A percentile compares a stretch with the other conserved stretches of the same genome.
phyloP scores from a whole-genome alignment of 2,113 vertebrate genomes.

The Varanus komodoensis region DNA sequence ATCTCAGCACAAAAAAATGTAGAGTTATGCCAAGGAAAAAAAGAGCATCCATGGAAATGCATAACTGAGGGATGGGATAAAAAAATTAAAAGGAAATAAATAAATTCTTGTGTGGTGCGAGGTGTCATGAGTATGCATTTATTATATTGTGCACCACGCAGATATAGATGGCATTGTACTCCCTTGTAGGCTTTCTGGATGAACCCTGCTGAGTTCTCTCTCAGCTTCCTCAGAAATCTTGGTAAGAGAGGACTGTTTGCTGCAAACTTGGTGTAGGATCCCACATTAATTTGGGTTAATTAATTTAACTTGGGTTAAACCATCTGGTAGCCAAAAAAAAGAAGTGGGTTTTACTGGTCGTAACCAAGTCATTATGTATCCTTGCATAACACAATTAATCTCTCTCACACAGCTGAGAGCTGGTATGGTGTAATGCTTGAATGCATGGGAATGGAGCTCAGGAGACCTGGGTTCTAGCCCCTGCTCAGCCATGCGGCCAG shows the following conservation, averaged over 20 bases:
- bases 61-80: neutral
- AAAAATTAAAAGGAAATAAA: neutral
- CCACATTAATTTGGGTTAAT: too few species aligned
- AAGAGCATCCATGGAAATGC: constrained; percentile 26
- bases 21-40: constrained; percentile 20
- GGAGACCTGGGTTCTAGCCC: too few species aligned
- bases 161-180: neutral
- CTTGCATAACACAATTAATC: neutral
- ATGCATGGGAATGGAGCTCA: too few species aligned
- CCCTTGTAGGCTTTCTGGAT: constrained; percentile 7
- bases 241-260: neutral
- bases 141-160: constrained; percentile 1
- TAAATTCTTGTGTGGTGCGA: neutral
- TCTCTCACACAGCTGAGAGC: too few species aligned
- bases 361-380: neutral
- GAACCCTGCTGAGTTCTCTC: neutral
- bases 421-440: too few species aligned
- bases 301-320: constrained; percentile 15
- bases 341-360: neutral
- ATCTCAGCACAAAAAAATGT: constrained; percentile 12
- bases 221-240: neutral
- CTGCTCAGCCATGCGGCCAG: too few species aligned
- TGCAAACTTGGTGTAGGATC: neutral
- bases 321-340: neutral
- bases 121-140: neutral